These are phyloP conservation scores for Actenoides lindsayi DNA, from an alignment of 2,113 vertebrate species.

Conservation along the genomic window DNA sequence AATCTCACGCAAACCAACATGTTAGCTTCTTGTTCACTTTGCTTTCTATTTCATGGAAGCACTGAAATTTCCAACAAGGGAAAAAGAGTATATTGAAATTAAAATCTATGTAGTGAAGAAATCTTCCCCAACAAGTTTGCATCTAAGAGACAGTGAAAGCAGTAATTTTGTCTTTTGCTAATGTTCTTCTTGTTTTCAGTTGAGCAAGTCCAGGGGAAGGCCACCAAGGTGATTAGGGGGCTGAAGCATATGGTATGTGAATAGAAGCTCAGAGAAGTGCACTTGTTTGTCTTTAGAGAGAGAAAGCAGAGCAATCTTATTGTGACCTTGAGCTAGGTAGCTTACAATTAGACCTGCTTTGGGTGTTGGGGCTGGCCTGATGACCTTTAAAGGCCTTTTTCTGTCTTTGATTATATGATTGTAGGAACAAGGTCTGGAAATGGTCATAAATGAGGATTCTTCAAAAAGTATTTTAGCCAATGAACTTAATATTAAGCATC, in stretches of 20 bases:
- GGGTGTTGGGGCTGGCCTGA: neutral
- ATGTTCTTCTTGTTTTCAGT: neutral
- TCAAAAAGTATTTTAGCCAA: neutral
- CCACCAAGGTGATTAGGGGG: neutral
- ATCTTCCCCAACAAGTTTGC: neutral
- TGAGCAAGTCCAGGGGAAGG: neutral
- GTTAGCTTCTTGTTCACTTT: neutral
- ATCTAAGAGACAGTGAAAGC: neutral
- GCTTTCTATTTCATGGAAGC: neutral
- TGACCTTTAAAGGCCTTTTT: neutral
- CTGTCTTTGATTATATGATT: neutral
- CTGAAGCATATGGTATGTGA: neutral
- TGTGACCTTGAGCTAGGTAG: neutral
- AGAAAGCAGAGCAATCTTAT: neutral
- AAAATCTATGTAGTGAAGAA: neutral
- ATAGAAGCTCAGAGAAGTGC: neutral
- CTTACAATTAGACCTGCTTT: neutral
- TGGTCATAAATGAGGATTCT: neutral
- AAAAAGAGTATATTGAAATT: neutral
- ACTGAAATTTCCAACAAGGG: neutral
- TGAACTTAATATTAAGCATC: neutral
- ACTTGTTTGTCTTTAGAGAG: neutral
- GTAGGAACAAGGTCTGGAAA: neutral
- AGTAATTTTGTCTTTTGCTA: neutral
- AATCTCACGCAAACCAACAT: accelerated